A percentile compares a stretch with the other conserved stretches of the same genome.
Evolutionary conservation across 1,140 invertebrate genomes (phyloP).

Genomic region (Mycetomoellerius zeteki): DNA sequence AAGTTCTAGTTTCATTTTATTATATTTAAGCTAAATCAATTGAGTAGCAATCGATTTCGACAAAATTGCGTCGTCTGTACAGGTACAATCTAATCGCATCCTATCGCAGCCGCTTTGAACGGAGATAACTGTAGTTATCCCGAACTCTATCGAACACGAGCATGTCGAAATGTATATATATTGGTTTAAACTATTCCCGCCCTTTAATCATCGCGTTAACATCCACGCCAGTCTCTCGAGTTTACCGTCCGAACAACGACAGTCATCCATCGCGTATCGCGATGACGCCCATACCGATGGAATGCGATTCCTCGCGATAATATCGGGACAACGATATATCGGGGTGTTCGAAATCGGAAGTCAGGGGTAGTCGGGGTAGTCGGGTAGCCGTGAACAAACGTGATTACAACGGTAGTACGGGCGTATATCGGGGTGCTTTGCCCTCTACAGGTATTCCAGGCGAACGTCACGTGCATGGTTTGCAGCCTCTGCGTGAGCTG

Average conservation of each 20-base stretch:
- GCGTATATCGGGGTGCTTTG: neutral
- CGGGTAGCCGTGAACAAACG: slow-evolving; percentile 9
- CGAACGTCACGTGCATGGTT: slow-evolving; percentile 33
- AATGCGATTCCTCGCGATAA: slow-evolving; percentile 19
- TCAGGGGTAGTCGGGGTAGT: neutral
- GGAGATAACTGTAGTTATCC: neutral
- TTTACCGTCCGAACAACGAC: slow-evolving; percentile 23
- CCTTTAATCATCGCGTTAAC: slow-evolving; percentile 59
- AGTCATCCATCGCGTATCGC: slow-evolving; percentile 35
- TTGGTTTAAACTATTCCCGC: slow-evolving; percentile 11
- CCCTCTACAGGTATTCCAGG: neutral
- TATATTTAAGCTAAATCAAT: neutral
- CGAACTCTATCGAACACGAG: slow-evolving; percentile 8
- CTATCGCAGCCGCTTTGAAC: neutral
- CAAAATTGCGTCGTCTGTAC: neutral
- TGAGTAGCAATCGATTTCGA: neutral
- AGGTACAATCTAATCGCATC: neutral
- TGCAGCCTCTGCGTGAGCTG: slow-evolving; percentile 47
- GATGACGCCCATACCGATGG: slow-evolving; percentile 43
- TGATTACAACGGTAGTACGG: slow-evolving; percentile 41
- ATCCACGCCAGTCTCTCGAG: slow-evolving; percentile 27
- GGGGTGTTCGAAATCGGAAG: slow-evolving; percentile 53
- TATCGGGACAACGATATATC: slow-evolving; percentile 42
- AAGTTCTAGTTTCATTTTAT: neutral
- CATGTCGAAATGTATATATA: slow-evolving; percentile 28